phyloP scores from a whole-genome alignment of 2,888 invertebrate genomes.

The Vanessa cardui region DNA sequence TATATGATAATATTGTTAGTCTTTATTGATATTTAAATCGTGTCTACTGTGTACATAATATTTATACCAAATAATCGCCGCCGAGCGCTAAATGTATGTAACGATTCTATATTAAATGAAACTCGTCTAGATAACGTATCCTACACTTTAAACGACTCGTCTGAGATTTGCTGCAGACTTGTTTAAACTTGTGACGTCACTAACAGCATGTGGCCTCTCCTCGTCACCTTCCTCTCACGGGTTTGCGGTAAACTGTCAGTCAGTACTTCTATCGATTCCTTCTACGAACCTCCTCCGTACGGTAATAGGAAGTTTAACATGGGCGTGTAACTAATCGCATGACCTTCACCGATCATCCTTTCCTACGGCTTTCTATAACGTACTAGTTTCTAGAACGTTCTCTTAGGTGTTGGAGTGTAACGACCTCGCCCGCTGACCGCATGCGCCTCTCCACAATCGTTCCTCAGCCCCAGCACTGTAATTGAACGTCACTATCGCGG shows the following conservation, averaged over 20 bases:
- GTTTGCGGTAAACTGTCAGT: constrained; percentile 53
- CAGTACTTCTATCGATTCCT: neutral
- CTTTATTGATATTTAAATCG: constrained; percentile 51
- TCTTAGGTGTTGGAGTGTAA: constrained; percentile 61
- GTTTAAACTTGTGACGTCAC: constrained; percentile 43
- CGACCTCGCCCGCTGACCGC: constrained; percentile 56
- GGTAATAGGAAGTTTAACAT: constrained; percentile 56
- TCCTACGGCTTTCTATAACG: constrained; percentile 49
- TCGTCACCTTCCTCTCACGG: constrained; percentile 55
- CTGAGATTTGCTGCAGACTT: constrained; percentile 35
- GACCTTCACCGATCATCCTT: constrained; percentile 55
- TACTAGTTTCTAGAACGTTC: constrained; percentile 29
- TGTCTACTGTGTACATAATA: constrained; percentile 41
- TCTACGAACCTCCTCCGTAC: constrained; percentile 8
- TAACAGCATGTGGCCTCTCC: constrained; percentile 72
- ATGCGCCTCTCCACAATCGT: constrained; percentile 64
- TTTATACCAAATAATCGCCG: constrained; percentile 31
- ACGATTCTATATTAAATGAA: constrained; percentile 5
- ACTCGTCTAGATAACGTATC: constrained; percentile 11
- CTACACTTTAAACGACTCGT: neutral
- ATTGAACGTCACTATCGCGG: constrained; percentile 7
- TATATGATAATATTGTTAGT: constrained; percentile 50
- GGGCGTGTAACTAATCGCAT: constrained; percentile 58
- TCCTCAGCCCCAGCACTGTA: constrained; percentile 57
- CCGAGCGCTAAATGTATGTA: constrained; percentile 16